phyloP scores from a whole-genome alignment of 2,797 vertebrate species.

The Sarcoramphus papa region DNA sequence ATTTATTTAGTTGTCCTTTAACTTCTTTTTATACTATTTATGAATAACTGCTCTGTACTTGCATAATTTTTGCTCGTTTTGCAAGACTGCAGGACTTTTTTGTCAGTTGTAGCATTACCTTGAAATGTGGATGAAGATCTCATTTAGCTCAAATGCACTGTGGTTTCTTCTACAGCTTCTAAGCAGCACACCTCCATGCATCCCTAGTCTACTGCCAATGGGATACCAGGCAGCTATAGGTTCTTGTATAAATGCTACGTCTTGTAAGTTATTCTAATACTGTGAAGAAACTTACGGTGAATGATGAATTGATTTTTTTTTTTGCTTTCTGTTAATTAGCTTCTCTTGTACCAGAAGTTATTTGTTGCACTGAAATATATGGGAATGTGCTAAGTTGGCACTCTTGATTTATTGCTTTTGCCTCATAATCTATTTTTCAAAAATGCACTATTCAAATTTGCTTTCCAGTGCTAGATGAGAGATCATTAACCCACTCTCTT shows the following conservation, averaged over 20 bases:
- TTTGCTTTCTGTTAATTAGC: neutral
- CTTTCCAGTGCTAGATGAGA: neutral
- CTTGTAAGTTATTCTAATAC: neutral
- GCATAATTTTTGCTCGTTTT: neutral
- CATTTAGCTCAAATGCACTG: neutral
- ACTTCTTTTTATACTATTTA: neutral
- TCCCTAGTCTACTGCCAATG: neutral
- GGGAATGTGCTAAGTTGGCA: neutral
- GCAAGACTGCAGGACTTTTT: neutral
- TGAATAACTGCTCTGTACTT: neutral
- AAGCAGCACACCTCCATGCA: neutral
- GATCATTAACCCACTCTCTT: slow-evolving; percentile 8
- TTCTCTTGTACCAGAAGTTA: neutral
- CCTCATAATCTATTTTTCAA: neutral
- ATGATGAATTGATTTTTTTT: neutral
- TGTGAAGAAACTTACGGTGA: neutral
- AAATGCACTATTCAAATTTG: neutral
- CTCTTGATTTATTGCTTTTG: neutral
- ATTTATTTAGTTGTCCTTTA: neutral
- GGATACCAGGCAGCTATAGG: neutral
- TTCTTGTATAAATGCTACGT: neutral
- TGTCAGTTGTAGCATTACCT: neutral
- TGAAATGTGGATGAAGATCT: neutral
- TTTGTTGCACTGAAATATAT: neutral
- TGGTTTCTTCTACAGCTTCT: neutral